Conservation (phyloP, 2,888 invertebrate species). For the Caenorhabditis sp. region DNA sequence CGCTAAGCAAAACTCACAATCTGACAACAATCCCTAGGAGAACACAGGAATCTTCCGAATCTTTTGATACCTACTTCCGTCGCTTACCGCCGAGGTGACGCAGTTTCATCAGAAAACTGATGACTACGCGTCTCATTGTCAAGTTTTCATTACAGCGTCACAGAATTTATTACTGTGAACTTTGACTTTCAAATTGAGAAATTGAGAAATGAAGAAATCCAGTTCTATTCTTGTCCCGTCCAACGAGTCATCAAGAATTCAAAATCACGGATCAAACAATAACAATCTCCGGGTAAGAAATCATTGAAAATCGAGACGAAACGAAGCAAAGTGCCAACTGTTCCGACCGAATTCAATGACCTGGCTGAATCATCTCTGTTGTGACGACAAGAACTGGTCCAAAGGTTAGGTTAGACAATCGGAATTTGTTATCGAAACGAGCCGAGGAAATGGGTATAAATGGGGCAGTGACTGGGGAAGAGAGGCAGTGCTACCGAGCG, state of each 20-base stretch:
- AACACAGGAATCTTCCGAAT: too few relatives aligned
- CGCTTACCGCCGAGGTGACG: too few relatives aligned
- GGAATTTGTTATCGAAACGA: slow-evolving; percentile 4
- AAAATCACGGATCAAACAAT: not conserved
- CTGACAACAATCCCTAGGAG: too few relatives aligned
- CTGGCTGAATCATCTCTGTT: slow-evolving; percentile 36
- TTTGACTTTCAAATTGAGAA: not conserved
- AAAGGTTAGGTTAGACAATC: slow-evolving; percentile 1
- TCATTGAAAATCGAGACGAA: not conserved
- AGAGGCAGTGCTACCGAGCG: not conserved
- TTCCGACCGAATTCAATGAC: not conserved
- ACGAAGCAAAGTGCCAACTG: not conserved
- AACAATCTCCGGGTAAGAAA: not conserved
- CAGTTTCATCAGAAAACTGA: too few relatives aligned
- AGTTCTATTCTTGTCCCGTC: not conserved
- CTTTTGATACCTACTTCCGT: too few relatives aligned
- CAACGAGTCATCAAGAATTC: slow-evolving; percentile 5
- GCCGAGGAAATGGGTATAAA: slow-evolving; percentile 4
- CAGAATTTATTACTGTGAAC: too few relatives aligned
- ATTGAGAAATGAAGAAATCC: too few relatives aligned
- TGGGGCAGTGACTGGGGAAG: not conserved
- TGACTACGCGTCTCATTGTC: too few relatives aligned
- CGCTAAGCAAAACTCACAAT: too few relatives aligned
- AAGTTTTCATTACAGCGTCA: too few relatives aligned
- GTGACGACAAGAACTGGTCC: slow-evolving; percentile 20